Evolutionary conservation across 2,888 invertebrate genomes (phyloP).

Genomic region (Elmis aenea): DNA sequence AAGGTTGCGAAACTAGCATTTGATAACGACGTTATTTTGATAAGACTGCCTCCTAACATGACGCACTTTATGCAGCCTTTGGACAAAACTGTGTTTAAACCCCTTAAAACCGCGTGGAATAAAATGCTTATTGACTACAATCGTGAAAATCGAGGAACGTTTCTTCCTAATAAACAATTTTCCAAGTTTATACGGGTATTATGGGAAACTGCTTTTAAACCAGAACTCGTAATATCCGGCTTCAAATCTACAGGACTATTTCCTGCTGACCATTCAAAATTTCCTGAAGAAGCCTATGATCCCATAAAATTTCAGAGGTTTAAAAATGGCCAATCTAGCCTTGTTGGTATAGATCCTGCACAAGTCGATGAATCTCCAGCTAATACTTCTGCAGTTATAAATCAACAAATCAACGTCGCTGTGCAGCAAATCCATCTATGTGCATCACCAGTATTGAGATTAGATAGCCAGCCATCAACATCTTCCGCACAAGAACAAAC

Average conservation of each 20-base stretch:
- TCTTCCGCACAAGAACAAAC: too few relatives aligned
- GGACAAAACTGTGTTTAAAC: slow-evolving; percentile 14
- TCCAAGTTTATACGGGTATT: background rate
- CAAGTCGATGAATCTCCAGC: too few relatives aligned
- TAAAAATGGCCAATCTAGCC: too few relatives aligned
- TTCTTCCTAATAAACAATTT: slow-evolving; percentile 2
- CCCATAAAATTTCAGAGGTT: too few relatives aligned
- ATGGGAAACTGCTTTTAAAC: slow-evolving; percentile 3
- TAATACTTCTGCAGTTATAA: background rate
- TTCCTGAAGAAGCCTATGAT: too few relatives aligned
- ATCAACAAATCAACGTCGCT: background rate
- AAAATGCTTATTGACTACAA: slow-evolving; percentile 10
- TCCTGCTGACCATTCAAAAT: too few relatives aligned
- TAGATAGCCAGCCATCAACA: too few relatives aligned
- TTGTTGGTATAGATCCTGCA: too few relatives aligned
- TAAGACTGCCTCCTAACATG: slow-evolving; percentile 11
- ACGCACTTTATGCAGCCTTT: slow-evolving; percentile 11
- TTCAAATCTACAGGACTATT: slow-evolving; percentile 2
- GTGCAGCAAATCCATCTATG: too few relatives aligned
- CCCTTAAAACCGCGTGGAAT: slow-evolving; percentile 11
- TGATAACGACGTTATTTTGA: slow-evolving; percentile 12
- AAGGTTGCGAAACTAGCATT: slow-evolving; percentile 10
- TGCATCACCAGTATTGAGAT: too few relatives aligned
- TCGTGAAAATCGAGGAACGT: background rate
- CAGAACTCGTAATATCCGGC: slow-evolving; percentile 4